phyloP scores from a whole-genome alignment of 2,113 vertebrate species.

The Larimichthys crocea region DNA sequence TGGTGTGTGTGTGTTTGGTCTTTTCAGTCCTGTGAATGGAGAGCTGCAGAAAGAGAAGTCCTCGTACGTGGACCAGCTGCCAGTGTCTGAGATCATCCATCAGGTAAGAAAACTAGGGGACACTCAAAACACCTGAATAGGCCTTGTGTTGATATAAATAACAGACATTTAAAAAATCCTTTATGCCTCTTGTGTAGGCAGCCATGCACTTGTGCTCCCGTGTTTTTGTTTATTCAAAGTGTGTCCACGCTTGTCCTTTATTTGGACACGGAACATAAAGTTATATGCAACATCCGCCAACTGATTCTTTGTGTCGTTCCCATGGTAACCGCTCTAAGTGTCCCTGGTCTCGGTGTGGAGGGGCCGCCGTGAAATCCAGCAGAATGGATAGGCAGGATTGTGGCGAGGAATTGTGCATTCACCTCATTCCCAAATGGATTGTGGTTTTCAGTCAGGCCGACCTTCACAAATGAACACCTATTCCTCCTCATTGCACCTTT shows the following conservation, averaged over 20 bases:
- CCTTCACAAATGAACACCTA: slow-evolving; percentile 76
- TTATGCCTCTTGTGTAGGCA: not conserved
- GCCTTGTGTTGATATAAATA: not conserved
- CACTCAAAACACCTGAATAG: not conserved
- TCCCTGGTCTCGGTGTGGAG: slow-evolving; percentile 48
- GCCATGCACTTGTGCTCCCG: not conserved
- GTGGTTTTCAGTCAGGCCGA: slow-evolving; percentile 55
- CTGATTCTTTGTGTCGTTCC: slow-evolving; percentile 75
- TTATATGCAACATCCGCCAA: slow-evolving; percentile 51
- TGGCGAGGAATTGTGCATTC: slow-evolving; percentile 64
- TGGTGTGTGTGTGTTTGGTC: slow-evolving; percentile 28
- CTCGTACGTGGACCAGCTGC: slow-evolving; percentile 93
- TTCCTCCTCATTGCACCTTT: slow-evolving; percentile 64
- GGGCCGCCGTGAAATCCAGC: slow-evolving; percentile 65
- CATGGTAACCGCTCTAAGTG: slow-evolving; percentile 63
- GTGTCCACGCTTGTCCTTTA: slow-evolving; percentile 36
- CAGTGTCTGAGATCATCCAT: slow-evolving; percentile 96
- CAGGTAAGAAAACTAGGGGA: slow-evolving; percentile 85
- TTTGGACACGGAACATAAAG: slow-evolving; percentile 58
- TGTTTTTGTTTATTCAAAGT: slow-evolving; percentile 9
- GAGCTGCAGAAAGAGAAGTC: slow-evolving; percentile 79
- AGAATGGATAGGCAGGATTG: slow-evolving; percentile 57
- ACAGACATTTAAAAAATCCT: not conserved
- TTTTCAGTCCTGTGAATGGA: slow-evolving; percentile 74
- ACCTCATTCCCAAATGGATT: slow-evolving; percentile 62